Base-by-base conservation (phyloP, 2,113 vertebrate species). In the Aptenodytes forsteri region DNA sequence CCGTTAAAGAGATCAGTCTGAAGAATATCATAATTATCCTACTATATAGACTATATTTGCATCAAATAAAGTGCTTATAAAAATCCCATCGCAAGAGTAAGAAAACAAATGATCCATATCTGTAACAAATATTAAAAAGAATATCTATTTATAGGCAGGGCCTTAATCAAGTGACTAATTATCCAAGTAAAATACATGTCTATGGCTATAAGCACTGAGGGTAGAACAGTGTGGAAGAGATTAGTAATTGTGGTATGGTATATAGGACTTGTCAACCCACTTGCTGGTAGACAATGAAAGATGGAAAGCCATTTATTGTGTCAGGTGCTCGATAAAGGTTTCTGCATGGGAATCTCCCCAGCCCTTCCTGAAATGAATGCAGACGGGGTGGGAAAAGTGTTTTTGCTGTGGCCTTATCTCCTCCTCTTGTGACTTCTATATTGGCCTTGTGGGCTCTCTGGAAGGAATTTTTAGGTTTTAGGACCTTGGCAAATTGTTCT, bases 361-460 rank as follows among this genome's bases (percentile, higher is more conserved):
- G 0, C 3, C 3, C 10, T 62, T 71, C 16, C 16, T 56, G 25
- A 71, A 90, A 87, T 52, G 16, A 20, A 20, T 42, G 12, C 18
- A 47, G 4, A 2, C 8, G 22, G 4, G 7, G 11, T 42, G 10
- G n/a, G 7, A 29, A 78, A 83, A 47, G 10, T 21, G 2, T 0
- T 69, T 69, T 40, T 40, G 34, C 30, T n/a, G 4, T 46, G 19
- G 7, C n/a, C 6, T 70, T 83, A 8, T 75, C 36, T 66, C 7
- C 2, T 72, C 0, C 10, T 56, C 47, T 62, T 49, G 11, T 27
- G 26, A 30, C 8, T 81, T 81, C 29, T 20, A 4, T 34, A 6
- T 20, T 49, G 36, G 9, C 5, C 42, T 42, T 72, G 7, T 52
- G 20, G 38, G 8, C 12, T 64, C 23, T 59, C 25, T 82, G 52